Evolutionary conservation across 2,888 invertebrate genomes (phyloP), one percentile per base, ranked within the genome.

Genomic region (Andrena chrysosceles): DNA sequence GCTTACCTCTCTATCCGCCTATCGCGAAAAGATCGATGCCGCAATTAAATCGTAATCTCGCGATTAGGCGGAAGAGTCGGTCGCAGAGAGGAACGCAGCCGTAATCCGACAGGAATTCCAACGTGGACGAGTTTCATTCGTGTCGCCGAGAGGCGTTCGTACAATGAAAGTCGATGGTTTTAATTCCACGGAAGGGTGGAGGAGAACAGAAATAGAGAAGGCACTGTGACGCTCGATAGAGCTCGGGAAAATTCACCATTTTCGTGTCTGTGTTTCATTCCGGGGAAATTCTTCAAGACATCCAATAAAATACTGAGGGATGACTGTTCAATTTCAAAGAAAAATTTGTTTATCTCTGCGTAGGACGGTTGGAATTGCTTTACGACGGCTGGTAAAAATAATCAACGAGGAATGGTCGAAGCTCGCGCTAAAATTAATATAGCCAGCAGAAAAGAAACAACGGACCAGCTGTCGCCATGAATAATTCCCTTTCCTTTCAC

Each of bases 361-460:
- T 2, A 20, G 20, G 20, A n/a, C 7, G 8, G 8, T 20, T 54
- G 0, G n/a, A 54, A 54, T 54, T 20, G 6, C 20, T 54, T 54
- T 2, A 2, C 54, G 8, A 20, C 54, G 20, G 20, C 20, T 20
- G 20, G 54, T 10, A 20, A 20, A 54, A 54, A 54, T 54, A 54
- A 54, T 54, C 54, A 8, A 20, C 54, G n/a, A 54, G 3, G 20
- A 54, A 20, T 7, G 54, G n/a, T 54, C 54, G 20, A 54, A 54
- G 54, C 54, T 54, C 3, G 64, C 23, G 72, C 60, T 81, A 70
- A 81, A 85, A 85, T 85, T 83, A 85, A 84, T 77, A 66, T 64
- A 71, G 26, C 31, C 60, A 49, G 31, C 72, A 60, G 72, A 77
- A 84, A 84, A 62, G 68, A 74, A 68, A 62, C 20, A 68, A 29